phyloP scores from a whole-genome alignment of 1,140 invertebrate genomes.

The Manduca sexta region DNA sequence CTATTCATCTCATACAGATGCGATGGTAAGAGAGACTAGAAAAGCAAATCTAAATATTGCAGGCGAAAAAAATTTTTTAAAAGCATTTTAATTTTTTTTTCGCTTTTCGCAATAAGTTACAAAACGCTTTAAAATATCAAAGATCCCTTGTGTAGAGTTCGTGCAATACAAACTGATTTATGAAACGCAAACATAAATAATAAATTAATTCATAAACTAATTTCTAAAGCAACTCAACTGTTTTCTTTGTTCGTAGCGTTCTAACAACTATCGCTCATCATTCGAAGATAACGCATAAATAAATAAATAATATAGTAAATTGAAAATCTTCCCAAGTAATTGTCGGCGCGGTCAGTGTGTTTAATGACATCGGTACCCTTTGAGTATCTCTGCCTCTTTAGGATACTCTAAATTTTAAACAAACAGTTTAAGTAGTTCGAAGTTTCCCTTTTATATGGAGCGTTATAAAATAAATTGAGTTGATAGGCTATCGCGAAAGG shows the following conservation, averaged over 20 bases:
- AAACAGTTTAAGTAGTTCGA: conserved; percentile 22
- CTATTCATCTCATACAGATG: too few species aligned
- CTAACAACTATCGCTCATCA: conserved; percentile 45
- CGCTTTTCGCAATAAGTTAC: too few species aligned
- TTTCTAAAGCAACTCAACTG: conserved; percentile 20
- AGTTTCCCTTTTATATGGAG: conserved; percentile 4
- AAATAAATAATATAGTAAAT: conserved; percentile 71
- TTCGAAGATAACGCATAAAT: conserved; percentile 63
- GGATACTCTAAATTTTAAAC: conserved; percentile 18
- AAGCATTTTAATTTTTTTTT: too few species aligned
- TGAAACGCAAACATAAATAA: too few species aligned
- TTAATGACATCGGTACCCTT: conserved; percentile 55
- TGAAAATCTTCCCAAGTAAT: conserved; percentile 56
- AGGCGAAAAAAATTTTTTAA: too few species aligned
- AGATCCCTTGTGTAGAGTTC: too few species aligned
- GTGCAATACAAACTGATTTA: too few species aligned
- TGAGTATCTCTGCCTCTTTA: conserved; percentile 28
- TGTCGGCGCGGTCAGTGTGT: conserved; percentile 23
- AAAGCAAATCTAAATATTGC: too few species aligned
- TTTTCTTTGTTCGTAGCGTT: conserved; percentile 22
- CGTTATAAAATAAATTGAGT: conserved; percentile 7
- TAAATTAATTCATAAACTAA: too few species aligned
- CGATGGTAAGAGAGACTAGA: too few species aligned
- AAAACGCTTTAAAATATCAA: too few species aligned
- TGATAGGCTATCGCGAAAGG: too few species aligned